These are phyloP conservation scores for Ephestia elutella DNA, from an alignment of 1,140 invertebrate genomes.

Conservation along the genomic window DNA sequence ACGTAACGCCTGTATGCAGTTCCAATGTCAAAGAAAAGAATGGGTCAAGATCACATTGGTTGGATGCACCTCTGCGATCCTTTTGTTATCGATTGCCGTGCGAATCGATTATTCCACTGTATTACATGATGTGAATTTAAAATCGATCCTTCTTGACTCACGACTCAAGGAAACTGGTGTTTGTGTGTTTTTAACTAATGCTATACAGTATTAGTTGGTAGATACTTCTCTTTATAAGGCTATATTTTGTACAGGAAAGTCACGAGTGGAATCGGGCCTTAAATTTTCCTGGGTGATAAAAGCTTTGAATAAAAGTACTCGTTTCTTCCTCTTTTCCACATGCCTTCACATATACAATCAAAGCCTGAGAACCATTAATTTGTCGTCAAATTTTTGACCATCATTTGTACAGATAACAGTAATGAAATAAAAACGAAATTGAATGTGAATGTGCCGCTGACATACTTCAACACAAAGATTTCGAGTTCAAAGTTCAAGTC, in stretches of 20 bases:
- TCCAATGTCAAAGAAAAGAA: slow-evolving; percentile 8
- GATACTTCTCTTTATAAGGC: background rate
- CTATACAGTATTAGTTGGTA: background rate
- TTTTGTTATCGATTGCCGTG: background rate
- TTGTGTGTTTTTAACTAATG: background rate
- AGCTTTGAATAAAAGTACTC: no score
- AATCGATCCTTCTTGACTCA: background rate
- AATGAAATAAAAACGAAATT: background rate
- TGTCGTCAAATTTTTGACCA: background rate
- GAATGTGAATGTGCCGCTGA: background rate
- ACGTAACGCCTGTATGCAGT: background rate
- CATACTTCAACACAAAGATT: background rate
- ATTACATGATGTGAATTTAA: background rate
- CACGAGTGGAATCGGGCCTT: no score
- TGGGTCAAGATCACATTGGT: slow-evolving; percentile 8
- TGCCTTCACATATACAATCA: no score
- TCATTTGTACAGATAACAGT: background rate
- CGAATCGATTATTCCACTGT: slow-evolving; percentile 5
- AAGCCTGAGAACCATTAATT: no score
- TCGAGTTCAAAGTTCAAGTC: background rate
- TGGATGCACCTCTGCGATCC: slow-evolving; percentile 2
- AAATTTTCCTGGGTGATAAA: no score
- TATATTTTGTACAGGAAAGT: background rate
- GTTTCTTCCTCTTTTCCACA: no score
- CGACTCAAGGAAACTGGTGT: background rate